phyloP scores from a whole-genome alignment of 2,797 vertebrate genomes.

The Ispidina picta region DNA sequence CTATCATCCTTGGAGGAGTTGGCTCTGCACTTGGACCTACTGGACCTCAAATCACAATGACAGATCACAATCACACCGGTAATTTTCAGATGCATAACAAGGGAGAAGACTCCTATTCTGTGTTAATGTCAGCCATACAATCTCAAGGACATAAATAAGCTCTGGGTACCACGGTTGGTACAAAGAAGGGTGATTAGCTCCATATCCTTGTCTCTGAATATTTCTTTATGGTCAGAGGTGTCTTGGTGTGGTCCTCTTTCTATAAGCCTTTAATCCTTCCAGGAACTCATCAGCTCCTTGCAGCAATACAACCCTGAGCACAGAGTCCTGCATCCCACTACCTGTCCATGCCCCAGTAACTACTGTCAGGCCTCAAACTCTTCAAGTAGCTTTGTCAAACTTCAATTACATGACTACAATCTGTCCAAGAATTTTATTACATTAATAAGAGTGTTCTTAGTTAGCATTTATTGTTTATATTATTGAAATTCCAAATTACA shows the following conservation, averaged over 20 bases:
- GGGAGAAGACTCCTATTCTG: not conserved
- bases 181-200: not conserved
- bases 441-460: slow-evolving; percentile 62
- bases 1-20: not conserved
- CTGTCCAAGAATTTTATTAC: slow-evolving; percentile 51
- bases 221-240: not conserved
- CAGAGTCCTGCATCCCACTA: not conserved
- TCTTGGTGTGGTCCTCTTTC: not conserved
- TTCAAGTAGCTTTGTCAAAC: slow-evolving; percentile 19
- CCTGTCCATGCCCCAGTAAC: not conserved
- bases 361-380: not conserved
- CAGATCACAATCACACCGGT: not conserved
- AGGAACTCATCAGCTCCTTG: not conserved
- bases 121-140: not conserved
- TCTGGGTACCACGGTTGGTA: not conserved
- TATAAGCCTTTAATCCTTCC: not conserved
- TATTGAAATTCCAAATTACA: slow-evolving; percentile 67
- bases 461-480: slow-evolving; percentile 72
- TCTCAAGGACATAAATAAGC: not conserved
- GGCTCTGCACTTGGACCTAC: not conserved
- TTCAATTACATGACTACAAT: slow-evolving; percentile 48
- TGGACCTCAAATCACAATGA: not conserved
- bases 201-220: not conserved
- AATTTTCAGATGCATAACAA: not conserved
- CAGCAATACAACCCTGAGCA: not conserved